A percentile compares a stretch with the other conserved stretches of the same genome.
These are phyloP conservation scores for Desoria tigrina DNA, from an alignment of 2,888 invertebrate species.

Conservation along the genomic window DNA sequence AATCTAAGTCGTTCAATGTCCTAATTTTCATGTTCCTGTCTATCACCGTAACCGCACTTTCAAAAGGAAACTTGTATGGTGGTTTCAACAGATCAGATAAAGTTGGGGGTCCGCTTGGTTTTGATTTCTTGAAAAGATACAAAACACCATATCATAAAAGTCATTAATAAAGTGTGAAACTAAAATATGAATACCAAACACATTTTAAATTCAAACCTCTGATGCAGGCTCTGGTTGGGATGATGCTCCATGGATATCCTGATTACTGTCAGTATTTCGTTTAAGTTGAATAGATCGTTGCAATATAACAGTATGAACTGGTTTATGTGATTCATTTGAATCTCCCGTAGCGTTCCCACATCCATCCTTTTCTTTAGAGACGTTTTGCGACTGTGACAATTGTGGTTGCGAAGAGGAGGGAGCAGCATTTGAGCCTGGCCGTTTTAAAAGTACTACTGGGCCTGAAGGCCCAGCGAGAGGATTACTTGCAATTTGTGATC, in stretches of 20 bases:
- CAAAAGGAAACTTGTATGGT: slow-evolving; percentile 38
- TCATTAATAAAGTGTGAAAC: neutral
- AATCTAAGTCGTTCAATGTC: slow-evolving; percentile 27
- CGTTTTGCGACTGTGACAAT: slow-evolving; percentile 2
- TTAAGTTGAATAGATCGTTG: slow-evolving; percentile 30
- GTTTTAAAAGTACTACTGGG: slow-evolving; percentile 38
- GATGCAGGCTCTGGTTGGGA: neutral
- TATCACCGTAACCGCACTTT: slow-evolving; percentile 40
- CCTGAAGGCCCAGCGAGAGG: slow-evolving; percentile 38
- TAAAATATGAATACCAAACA: neutral
- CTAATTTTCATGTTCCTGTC: slow-evolving; percentile 43
- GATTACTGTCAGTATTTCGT: slow-evolving; percentile 17
- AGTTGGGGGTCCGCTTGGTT: slow-evolving; percentile 24
- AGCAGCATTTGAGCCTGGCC: slow-evolving; percentile 25
- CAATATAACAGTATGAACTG: slow-evolving; percentile 32
- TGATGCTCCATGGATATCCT: slow-evolving; percentile 12
- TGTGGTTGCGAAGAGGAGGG: slow-evolving; percentile 7
- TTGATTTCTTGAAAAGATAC: slow-evolving; percentile 27
- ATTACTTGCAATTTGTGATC: neutral
- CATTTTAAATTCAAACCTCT: neutral
- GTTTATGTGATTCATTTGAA: slow-evolving; percentile 6
- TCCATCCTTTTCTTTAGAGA: neutral
- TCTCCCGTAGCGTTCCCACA: neutral
- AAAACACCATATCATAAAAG: neutral
- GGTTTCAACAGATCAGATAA: slow-evolving; percentile 32